Evolutionary conservation across 2,113 vertebrate genomes (phyloP), one percentile per base, ranked within the genome.

Genomic region (Eptesicus fuscus): DNA sequence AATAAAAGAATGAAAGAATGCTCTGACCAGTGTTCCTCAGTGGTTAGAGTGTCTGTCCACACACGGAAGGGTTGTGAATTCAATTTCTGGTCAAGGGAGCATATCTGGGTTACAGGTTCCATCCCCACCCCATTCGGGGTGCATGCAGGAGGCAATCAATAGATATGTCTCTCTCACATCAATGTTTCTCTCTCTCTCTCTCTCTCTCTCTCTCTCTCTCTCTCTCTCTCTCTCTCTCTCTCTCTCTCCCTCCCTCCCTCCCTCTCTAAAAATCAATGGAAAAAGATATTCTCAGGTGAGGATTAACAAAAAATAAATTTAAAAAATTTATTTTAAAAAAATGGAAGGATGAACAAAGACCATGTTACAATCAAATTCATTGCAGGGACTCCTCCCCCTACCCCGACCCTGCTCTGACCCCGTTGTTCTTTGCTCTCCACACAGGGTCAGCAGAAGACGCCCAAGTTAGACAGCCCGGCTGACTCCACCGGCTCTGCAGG

Each of bases 371-470:
- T 82, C 37, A 30, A 17, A 28, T 47, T 49, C 49, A 17, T 8
- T 23, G n/a, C 37, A 44, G 0, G n/a, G 40, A 23, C 23, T 23
- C 17, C 13, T 20, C 7, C 1, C 35, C 14, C 23, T 0, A 5
- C 20, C 12, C 2, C 17, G 16, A 0, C 4, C 16, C 35, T 28
- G 25, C 35, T 12, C 37, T 71, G 51, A 91, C 11, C 0, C 3
- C 20, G 8, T 69, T n/a, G 13, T 74, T 28, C 42, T 89, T 35
- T 56, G 30, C 18, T 69, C 14, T 93, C 49, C 8, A 2, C 32
- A 47, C 74, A 96, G 95, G 11, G 9, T 42, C 22, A 16, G 20
- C 40, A 14, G 42, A 11, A 5, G 2, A 20, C 14, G 9, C n/a
- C 51, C 13, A 5, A 13, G 25, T 40, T 10, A 13, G n/a, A 23